A percentile compares a stretch with the other conserved stretches of the same genome.
These are phyloP conservation scores for Amazona guildingii DNA, from an alignment of 2,113 vertebrate species.

Conservation along the genomic window DNA sequence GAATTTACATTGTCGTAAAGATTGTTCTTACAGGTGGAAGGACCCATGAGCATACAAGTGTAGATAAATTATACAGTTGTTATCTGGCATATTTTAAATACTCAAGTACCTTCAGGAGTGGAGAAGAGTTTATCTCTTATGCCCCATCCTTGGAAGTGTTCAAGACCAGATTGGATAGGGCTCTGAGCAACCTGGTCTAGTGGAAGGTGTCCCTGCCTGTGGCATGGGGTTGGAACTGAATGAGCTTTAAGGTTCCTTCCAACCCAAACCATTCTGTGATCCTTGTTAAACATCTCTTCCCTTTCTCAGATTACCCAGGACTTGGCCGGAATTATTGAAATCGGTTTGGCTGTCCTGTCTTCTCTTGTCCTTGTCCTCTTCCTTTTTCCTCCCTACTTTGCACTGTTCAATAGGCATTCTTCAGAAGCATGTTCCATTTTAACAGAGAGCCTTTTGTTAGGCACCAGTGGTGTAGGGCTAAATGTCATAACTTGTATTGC, in stretches of 20 bases:
- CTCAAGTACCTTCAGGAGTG: neutral
- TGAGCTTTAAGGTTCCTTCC: neutral
- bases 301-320: neutral
- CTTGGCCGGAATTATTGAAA: neutral
- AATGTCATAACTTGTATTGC: neutral
- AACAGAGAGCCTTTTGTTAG: slow-evolving; percentile 23
- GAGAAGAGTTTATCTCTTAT: neutral
- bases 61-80: neutral
- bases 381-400: neutral
- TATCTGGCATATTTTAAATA: neutral
- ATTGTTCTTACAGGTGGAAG: neutral
- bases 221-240: neutral
- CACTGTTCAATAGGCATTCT: neutral
- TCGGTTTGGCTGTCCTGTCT: rapidly evolving
- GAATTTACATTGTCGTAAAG: neutral
- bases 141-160: neutral
- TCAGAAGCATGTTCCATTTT: neutral
- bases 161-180: neutral
- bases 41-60: neutral
- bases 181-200: neutral
- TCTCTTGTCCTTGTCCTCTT: neutral
- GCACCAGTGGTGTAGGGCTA: neutral
- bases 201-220: neutral
- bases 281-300: neutral
- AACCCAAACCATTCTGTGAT: neutral